phyloP scores from a whole-genome alignment of 2,113 vertebrate genomes.

The Aramus guarauna region DNA sequence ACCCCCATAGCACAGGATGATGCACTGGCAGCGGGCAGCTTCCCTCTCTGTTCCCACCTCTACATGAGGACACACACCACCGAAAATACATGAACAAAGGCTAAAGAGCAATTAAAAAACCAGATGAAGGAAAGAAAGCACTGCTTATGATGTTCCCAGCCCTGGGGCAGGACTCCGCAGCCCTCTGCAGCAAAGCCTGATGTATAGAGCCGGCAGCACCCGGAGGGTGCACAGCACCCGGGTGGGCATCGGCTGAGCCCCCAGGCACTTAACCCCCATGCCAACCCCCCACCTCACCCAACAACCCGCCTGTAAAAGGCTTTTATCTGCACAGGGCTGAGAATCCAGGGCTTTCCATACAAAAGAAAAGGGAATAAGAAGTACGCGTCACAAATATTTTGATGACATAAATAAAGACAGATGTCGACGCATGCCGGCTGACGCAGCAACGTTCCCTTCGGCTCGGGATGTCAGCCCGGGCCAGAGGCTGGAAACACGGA shows the following conservation, averaged over 20 bases:
- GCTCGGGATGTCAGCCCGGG: not conserved
- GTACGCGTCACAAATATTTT: too few species aligned
- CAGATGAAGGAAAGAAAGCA: not conserved
- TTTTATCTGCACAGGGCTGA: not conserved
- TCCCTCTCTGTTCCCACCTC: not conserved
- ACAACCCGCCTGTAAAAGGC: rapidly evolving
- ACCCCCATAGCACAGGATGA: not conserved
- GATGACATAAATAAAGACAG: not conserved
- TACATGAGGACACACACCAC: not conserved
- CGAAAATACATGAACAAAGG: not conserved
- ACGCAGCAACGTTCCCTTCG: too few species aligned
- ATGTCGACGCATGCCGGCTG: rapidly evolving
- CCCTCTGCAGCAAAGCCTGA: not conserved
- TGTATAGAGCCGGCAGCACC: not conserved
- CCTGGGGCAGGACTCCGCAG: not conserved
- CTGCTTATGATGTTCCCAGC: not conserved
- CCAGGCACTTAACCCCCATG: rapidly evolving
- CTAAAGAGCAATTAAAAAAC: not conserved
- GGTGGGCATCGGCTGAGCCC: not conserved
- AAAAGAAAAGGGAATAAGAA: not conserved
- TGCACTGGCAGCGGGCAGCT: not conserved
- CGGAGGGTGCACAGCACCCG: not conserved
- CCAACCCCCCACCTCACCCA: not conserved
- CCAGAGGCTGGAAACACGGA: too few species aligned
- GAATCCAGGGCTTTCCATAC: not conserved